A percentile compares a stretch with the other conserved stretches of the same genome.
These are phyloP conservation scores for Montipora capricornis DNA, from an alignment of 64 coral and sea anemone genomes.

Conservation along the genomic window DNA sequence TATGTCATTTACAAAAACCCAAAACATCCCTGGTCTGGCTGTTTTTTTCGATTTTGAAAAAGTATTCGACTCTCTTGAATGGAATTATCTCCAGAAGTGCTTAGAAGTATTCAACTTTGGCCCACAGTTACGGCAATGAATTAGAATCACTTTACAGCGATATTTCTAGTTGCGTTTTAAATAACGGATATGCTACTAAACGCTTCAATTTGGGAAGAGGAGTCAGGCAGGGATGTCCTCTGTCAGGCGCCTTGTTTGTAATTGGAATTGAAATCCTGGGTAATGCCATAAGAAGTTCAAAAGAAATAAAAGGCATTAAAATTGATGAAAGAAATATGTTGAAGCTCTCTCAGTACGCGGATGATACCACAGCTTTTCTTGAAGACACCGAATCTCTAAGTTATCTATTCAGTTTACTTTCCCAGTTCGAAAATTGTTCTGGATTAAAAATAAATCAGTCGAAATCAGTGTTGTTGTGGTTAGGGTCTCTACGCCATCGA, in stretches of 20 bases:
- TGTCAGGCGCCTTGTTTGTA: background rate
- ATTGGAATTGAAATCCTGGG: constrained; percentile 1
- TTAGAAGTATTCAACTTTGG: too few relatives aligned
- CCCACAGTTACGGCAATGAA: too few relatives aligned
- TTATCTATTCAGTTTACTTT: background rate
- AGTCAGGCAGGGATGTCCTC: too few relatives aligned
- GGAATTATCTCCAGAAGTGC: too few relatives aligned
- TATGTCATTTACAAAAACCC: too few relatives aligned
- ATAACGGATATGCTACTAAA: too few relatives aligned
- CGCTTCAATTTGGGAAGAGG: too few relatives aligned
- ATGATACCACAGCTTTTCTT: background rate
- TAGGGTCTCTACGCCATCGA: background rate
- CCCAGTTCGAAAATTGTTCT: background rate
- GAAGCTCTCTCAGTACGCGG: background rate
- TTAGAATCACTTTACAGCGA: too few relatives aligned
- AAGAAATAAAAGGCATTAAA: constrained; percentile 27
- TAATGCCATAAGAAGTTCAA: constrained; percentile 7
- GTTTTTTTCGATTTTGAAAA: too few relatives aligned
- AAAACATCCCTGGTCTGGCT: too few relatives aligned
- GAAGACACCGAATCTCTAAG: background rate
- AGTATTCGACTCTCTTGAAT: too few relatives aligned
- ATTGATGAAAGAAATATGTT: background rate
- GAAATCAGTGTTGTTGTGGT: constrained; percentile 21
- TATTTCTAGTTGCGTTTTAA: too few relatives aligned
- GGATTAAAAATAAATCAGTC: constrained; percentile 6